Base-by-base conservation (phyloP, 2,888 invertebrate genomes). In the Chalcis sispes region DNA sequence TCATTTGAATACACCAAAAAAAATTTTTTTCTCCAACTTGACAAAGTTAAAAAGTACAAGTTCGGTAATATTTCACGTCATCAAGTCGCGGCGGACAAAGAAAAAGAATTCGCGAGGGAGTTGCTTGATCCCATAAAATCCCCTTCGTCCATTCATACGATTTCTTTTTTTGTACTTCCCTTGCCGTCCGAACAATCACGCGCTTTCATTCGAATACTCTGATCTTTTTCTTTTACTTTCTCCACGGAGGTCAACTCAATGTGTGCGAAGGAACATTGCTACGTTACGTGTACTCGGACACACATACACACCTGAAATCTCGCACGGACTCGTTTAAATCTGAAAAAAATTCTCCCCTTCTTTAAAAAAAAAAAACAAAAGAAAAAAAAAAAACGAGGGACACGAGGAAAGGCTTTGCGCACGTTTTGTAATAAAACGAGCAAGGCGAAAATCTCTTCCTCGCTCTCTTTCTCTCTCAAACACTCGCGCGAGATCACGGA, bases 191-290 rank as follows among this genome's bases (percentile, higher is more conserved):
- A 69, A 69, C 67, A 69, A 69, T 69, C 23, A 36, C 29, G 58
- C 46, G 58, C 67, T 69, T 69, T 69, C 56, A 69, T 69, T 69
- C 58, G 23, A 20, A 58, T 46, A 79, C 50, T 69, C 29, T 69
- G 15, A 29, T n/a, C n/a, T n/a, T n/a, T n/a, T n/a, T n/a, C n/a
- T n/a, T n/a, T n/a, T n/a, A n/a, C n/a, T n/a, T n/a, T n/a, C n/a
- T n/a, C 27, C 56, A 0, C 46, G 36, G 65, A n/a, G n/a, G 58
- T 32, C 36, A 59, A 59, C 42, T 61, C 66, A 50, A 29, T 61
- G 52, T 40, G 46, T 65, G 48, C 66, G 59, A 36, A 66, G 66
- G 36, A 70, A 59, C 27, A 50, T 66, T 66, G 52, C 20, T 15
- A 48, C 42, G 13, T 4, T 4, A 8, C 15, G 42, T 13, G 2